Evolutionary conservation across 2,888 invertebrate genomes (phyloP).

Genomic region (Dascillus cervinus): DNA sequence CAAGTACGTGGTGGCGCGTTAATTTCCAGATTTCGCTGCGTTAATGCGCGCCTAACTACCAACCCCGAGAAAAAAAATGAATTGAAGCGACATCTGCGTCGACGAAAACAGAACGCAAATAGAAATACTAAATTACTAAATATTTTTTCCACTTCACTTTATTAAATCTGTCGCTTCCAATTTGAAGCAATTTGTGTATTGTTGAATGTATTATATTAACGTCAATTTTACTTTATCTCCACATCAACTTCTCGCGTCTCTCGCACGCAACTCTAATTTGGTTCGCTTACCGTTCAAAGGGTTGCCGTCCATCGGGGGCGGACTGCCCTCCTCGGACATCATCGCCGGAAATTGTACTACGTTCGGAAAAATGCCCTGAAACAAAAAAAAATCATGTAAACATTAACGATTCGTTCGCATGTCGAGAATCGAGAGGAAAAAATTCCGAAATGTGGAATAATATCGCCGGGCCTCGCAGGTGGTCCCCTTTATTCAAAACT

Average conservation of each 20-base stretch:
- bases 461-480: too few species aligned
- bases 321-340: conserved; percentile 39
- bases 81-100: too few species aligned
- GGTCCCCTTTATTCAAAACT: too few species aligned
- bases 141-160: conserved; percentile 21
- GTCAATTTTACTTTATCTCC: conserved; percentile 14
- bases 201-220: conserved; percentile 20
- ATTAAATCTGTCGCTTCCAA: conserved; percentile 40
- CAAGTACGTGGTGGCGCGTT: conserved; percentile 10
- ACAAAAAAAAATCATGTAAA: conserved; percentile 19
- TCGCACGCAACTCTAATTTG: too few species aligned
- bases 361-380: conserved; percentile 44
- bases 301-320: conserved; percentile 35
- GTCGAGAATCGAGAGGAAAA: conserved; percentile 11
- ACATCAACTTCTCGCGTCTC: too few species aligned
- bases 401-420: conserved; percentile 12
- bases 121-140: conserved; percentile 19
- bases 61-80: too few species aligned
- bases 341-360: conserved; percentile 41
- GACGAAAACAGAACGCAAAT: conserved; percentile 15
- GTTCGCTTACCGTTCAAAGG: conserved; percentile 42
- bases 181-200: conserved; percentile 35
- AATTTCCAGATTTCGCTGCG: conserved; percentile 6
- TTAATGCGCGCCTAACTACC: too few species aligned
- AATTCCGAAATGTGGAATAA: conserved; percentile 12